Evolutionary conservation across 2,888 invertebrate species (phyloP).

Genomic region (Andrena hattorfiana): DNA sequence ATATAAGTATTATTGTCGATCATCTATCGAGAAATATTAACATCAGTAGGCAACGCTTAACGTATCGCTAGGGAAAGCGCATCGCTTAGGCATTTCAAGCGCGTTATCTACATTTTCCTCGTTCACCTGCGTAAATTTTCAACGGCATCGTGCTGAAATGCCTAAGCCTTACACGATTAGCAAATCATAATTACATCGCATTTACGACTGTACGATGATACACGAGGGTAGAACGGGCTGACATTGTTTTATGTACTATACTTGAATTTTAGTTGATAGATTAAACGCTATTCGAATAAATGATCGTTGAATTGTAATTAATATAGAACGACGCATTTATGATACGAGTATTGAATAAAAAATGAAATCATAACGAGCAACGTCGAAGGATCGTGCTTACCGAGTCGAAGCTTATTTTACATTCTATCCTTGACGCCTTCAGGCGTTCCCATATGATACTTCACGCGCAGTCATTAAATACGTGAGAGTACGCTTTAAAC

Average conservation of each 20-base stretch:
- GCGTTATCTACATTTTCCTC: background rate
- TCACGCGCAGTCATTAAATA: background rate
- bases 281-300: conserved; percentile 58
- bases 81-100: conserved; percentile 52
- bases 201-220: conserved; percentile 45
- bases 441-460: background rate
- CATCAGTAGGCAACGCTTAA: conserved; percentile 42
- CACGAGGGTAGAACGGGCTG: conserved; percentile 40
- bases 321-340: conserved; percentile 62
- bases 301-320: conserved; percentile 59
- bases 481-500: too few species aligned
- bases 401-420: background rate
- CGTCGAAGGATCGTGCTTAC: background rate
- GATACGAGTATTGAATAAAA: conserved; percentile 74
- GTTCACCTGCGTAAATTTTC: background rate
- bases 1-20: conserved; percentile 57
- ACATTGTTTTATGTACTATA: conserved; percentile 62
- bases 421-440: conserved; percentile 1
- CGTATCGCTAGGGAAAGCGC: conserved; percentile 46
- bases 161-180: conserved; percentile 49
- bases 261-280: conserved; percentile 68
- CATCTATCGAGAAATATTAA: conserved; percentile 36
- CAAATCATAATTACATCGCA: conserved; percentile 34
- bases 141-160: conserved; percentile 25
- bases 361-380: conserved; percentile 29